Conservation (phyloP, 2,797 vertebrate genomes). For the Pipistrellus pipistrellus region DNA sequence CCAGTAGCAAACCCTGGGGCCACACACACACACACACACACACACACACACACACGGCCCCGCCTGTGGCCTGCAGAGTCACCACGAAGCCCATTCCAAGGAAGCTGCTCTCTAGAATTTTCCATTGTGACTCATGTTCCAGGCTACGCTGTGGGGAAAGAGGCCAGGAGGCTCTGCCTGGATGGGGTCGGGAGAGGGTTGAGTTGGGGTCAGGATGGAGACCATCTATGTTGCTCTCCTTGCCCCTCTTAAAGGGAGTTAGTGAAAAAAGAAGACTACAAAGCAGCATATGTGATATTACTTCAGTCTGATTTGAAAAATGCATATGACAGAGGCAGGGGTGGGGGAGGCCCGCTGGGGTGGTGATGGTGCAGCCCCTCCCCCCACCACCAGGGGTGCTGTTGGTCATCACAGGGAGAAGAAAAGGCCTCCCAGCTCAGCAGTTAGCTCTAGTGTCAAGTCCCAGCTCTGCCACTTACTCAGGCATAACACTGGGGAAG, state of each 20-base stretch:
- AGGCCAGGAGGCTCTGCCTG: not conserved
- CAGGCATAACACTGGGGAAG: not conserved
- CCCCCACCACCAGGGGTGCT: no score
- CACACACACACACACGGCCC: not conserved
- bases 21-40: not conserved
- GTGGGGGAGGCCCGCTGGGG: not conserved
- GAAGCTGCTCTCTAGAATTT: not conserved
- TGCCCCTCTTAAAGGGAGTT: not conserved
- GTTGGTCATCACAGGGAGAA: not conserved
- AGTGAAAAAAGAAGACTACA: not conserved
- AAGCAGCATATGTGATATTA: not conserved
- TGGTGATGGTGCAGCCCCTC: not conserved
- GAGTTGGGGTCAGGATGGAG: not conserved
- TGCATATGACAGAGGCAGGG: no score
- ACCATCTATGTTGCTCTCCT: not conserved
- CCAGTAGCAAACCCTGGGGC: not conserved
- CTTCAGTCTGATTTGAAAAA: not conserved
- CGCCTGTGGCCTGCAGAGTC: not conserved
- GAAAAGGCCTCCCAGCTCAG: no score
- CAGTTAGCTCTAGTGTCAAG: not conserved
- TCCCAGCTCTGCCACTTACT: not conserved
- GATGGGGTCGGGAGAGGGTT: accelerated
- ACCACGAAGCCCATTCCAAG: not conserved
- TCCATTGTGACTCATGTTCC: not conserved
- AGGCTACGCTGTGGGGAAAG: accelerated